Evolutionary conservation across 2,888 invertebrate genomes (phyloP).

Genomic region (Andricus curvator): DNA sequence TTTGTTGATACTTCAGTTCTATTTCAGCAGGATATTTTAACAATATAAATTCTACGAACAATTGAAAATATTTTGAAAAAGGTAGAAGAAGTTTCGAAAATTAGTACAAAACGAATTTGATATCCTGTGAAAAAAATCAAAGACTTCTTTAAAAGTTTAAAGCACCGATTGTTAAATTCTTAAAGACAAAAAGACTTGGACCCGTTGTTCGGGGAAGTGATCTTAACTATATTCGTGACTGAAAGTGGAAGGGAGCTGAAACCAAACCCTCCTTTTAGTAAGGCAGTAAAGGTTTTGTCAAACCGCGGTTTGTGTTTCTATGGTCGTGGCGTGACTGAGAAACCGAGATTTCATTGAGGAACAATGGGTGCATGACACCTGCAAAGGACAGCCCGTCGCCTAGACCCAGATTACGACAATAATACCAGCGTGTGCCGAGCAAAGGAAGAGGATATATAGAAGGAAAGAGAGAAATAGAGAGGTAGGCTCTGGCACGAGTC

Average conservation of each 20-base stretch:
- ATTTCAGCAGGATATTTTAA: no score
- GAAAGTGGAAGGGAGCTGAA: conserved; percentile 42
- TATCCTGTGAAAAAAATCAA: neutral
- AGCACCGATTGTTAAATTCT: neutral
- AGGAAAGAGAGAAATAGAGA: conserved; percentile 44
- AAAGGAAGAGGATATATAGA: conserved; percentile 46
- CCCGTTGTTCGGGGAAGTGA: conserved; percentile 37
- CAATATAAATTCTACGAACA: no score
- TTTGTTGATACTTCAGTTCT: no score
- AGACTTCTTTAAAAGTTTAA: neutral
- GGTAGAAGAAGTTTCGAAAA: no score
- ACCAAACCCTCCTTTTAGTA: conserved; percentile 39
- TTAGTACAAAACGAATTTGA: neutral
- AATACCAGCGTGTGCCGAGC: conserved; percentile 60
- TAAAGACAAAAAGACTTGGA: conserved; percentile 1
- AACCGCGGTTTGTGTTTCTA: conserved; percentile 43
- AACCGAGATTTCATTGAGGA: conserved; percentile 69
- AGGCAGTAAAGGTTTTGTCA: conserved; percentile 64
- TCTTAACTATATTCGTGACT: conserved; percentile 41
- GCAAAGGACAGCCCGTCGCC: conserved; percentile 65
- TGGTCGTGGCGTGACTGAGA: conserved; percentile 59
- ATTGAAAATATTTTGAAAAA: no score
- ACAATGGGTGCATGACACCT: conserved; percentile 71
- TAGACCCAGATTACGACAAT: conserved; percentile 73
- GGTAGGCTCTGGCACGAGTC: conserved; percentile 64